A percentile compares a stretch with the other conserved stretches of the same genome.
phyloP scores from a whole-genome alignment of 2,113 vertebrate genomes.

The Orientallactaga bullata region DNA sequence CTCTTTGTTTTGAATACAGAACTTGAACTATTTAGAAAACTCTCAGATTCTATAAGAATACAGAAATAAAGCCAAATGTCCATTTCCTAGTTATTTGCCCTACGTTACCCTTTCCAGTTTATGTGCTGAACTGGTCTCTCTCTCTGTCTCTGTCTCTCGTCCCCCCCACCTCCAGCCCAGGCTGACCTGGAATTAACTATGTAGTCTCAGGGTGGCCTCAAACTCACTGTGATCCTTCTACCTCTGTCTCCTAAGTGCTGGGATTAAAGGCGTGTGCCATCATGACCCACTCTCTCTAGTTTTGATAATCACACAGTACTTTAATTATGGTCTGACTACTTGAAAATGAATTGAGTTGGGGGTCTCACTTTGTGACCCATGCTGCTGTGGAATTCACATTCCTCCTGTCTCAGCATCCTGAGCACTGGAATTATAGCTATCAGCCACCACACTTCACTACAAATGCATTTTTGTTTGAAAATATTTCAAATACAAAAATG shows the following conservation, averaged over 20 bases:
- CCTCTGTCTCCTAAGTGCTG: too few relatives aligned
- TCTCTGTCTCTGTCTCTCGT: neutral
- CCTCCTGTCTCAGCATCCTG: neutral
- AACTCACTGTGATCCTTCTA: too few relatives aligned
- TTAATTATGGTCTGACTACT: neutral
- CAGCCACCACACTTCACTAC: neutral
- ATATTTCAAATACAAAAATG: neutral
- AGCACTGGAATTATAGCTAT: neutral
- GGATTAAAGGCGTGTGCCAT: too few relatives aligned
- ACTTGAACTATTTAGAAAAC: conserved; percentile 2
- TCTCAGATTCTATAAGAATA: neutral
- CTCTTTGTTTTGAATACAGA: neutral
- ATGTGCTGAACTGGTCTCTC: neutral
- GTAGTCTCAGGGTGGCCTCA: too few relatives aligned
- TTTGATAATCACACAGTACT: too few relatives aligned
- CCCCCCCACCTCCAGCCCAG: too few relatives aligned
- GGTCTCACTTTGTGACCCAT: neutral
- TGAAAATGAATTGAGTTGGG: neutral
- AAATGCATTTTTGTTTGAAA: neutral
- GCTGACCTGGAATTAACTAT: too few relatives aligned
- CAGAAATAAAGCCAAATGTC: neutral
- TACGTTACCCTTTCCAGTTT: neutral
- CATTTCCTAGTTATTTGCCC: neutral
- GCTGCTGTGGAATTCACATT: too few relatives aligned
- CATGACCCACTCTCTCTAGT: too few relatives aligned